Evolutionary conservation across 1,140 invertebrate species (phyloP).

Genomic region (Pantala flavescens): DNA sequence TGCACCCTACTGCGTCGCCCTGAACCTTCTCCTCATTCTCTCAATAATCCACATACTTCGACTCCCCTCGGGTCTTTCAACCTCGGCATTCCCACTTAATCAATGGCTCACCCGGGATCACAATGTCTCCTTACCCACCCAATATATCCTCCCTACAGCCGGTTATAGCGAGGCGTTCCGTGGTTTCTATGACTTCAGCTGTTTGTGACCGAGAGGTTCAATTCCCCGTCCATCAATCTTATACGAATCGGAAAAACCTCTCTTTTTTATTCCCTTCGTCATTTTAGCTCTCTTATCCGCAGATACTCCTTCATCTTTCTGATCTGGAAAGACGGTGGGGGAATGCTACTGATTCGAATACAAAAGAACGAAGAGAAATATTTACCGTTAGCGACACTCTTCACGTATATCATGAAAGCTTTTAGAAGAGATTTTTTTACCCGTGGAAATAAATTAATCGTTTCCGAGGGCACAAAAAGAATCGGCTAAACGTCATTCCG

Average conservation of each 20-base stretch:
- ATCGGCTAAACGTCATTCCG: too few relatives aligned
- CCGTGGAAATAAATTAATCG: not conserved
- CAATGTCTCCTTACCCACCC: not conserved
- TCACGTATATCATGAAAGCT: not conserved
- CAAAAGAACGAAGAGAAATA: not conserved
- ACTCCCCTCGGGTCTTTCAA: not conserved
- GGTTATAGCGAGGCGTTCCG: not conserved
- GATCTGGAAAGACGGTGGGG: not conserved
- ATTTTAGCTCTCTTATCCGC: not conserved
- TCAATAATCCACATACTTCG: constrained; percentile 6
- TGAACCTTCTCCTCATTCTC: not conserved
- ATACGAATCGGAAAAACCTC: not conserved
- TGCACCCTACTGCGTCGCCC: not conserved
- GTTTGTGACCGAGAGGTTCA: not conserved
- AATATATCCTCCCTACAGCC: not conserved
- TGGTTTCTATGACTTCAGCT: not conserved
- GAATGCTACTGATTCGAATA: constrained; percentile 9
- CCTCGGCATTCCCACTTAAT: not conserved
- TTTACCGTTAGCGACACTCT: not conserved
- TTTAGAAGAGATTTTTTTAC: not conserved
- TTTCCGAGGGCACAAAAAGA: not conserved
- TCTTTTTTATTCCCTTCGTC: not conserved
- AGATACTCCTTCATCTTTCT: not conserved
- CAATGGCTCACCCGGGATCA: constrained; percentile 2
- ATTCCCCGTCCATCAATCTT: constrained; percentile 5